These are phyloP conservation scores for Dysdera silvatica DNA, from an alignment of 1,140 invertebrate genomes.

Conservation along the genomic window DNA sequence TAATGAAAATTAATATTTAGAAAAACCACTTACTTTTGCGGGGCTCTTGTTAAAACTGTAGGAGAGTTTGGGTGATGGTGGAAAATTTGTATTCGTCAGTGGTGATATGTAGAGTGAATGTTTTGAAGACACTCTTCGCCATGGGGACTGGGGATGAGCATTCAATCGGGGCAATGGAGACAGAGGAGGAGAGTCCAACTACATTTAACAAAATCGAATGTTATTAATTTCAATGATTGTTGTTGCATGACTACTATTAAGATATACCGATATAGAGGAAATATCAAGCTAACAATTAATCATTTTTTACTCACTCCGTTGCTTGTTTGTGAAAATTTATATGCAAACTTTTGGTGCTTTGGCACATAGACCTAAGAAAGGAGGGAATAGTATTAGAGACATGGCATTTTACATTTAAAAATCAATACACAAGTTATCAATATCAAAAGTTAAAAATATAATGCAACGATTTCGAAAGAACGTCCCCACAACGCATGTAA, in stretches of 20 bases:
- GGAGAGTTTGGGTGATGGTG: conserved; percentile 56
- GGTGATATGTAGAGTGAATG: conserved; percentile 59
- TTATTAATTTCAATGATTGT: background rate
- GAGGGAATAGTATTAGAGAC: too few species aligned
- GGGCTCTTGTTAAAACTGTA: conserved; percentile 85
- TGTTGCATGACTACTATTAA: background rate
- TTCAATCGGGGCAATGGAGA: conserved; percentile 67
- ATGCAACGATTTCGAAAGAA: too few species aligned
- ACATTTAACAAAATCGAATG: conserved; percentile 37
- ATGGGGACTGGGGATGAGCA: conserved; percentile 56
- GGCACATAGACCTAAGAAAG: conserved; percentile 62
- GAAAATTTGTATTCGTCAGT: conserved; percentile 47
- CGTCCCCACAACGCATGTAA: too few species aligned
- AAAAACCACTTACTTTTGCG: conserved; percentile 59
- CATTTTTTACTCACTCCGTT: conserved; percentile 32
- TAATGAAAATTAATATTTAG: background rate
- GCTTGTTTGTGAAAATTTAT: conserved; percentile 56
- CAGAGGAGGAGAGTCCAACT: conserved; percentile 54
- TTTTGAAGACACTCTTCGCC: conserved; percentile 59
- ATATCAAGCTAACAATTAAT: background rate
- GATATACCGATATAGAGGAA: too few species aligned
- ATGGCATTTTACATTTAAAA: too few species aligned
- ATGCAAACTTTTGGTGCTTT: conserved; percentile 68
- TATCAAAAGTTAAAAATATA: too few species aligned
- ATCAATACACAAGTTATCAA: too few species aligned